These are phyloP conservation scores for Fringilla coelebs DNA, from an alignment of 2,797 vertebrate species.

Conservation along the genomic window DNA sequence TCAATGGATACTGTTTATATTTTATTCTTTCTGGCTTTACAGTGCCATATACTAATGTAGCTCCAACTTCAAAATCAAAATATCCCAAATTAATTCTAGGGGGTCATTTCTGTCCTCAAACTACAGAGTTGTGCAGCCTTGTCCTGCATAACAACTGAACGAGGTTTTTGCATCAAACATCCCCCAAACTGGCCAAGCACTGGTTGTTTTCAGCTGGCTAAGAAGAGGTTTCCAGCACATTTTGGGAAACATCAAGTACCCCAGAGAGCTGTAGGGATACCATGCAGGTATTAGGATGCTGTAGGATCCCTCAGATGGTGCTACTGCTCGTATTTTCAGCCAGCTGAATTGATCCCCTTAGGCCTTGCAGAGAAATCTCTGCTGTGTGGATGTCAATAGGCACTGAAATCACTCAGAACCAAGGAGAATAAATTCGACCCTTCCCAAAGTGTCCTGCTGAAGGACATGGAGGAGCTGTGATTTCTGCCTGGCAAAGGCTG, in stretches of 20 bases:
- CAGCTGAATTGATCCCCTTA: not conserved
- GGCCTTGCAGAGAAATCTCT: not conserved
- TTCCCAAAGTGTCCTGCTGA: not conserved
- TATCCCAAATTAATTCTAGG: not conserved
- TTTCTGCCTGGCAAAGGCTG: not conserved
- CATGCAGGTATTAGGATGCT: not conserved
- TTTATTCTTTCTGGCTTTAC: not conserved
- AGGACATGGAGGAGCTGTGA: not conserved
- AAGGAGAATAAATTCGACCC: not conserved
- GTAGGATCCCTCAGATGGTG: not conserved
- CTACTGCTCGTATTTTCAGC: not conserved
- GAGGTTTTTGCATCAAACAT: not conserved
- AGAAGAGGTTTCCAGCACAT: not conserved
- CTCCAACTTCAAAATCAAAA: not conserved
- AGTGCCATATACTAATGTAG: not conserved
- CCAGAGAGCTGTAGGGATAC: not conserved
- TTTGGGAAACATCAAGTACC: not conserved
- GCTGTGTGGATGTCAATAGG: not conserved
- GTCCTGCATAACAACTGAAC: not conserved
- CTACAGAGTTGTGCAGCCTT: not conserved
- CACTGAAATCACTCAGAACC: not conserved
- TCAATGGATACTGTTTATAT: not conserved
- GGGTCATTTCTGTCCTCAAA: not conserved
- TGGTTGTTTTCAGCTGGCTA: not conserved
- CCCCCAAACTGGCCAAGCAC: not conserved